Percentiles rank a stretch among this genome's conserved stretches.
These are phyloP conservation scores for Cheilosia urbana DNA, from an alignment of 2,888 invertebrate genomes.

Conservation along the genomic window DNA sequence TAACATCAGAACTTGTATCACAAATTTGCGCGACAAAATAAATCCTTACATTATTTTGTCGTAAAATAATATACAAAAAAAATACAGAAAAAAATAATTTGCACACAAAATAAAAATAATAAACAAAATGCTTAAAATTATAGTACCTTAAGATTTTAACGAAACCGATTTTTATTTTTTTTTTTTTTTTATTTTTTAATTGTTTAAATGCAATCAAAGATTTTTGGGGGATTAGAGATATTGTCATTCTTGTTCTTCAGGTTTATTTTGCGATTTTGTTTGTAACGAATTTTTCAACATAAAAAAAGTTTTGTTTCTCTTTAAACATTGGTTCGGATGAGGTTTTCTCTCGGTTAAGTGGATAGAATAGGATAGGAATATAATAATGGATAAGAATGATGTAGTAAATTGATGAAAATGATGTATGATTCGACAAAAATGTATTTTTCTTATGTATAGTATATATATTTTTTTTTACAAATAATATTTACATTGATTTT, in stretches of 20 bases:
- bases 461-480: slow-evolving; percentile 77
- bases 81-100: slow-evolving; percentile 42
- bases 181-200: slow-evolving; percentile 19
- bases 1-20: slow-evolving; percentile 37
- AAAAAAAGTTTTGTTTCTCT: slow-evolving; percentile 29
- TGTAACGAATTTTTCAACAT: slow-evolving; percentile 65
- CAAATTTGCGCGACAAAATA: slow-evolving; percentile 44
- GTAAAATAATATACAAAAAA: slow-evolving; percentile 23
- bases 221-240: slow-evolving; percentile 48
- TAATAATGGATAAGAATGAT: slow-evolving; percentile 29
- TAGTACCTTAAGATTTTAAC: slow-evolving; percentile 67
- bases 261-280: slow-evolving; percentile 53
- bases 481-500: slow-evolving; percentile 72
- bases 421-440: slow-evolving; percentile 72
- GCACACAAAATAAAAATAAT: slow-evolving; percentile 62
- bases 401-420: slow-evolving; percentile 40
- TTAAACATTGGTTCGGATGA: slow-evolving; percentile 63
- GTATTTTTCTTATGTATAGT: slow-evolving; percentile 25
- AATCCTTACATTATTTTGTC: slow-evolving; percentile 8
- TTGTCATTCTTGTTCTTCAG: slow-evolving; percentile 73
- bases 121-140: slow-evolving; percentile 71
- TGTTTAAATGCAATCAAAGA: slow-evolving; percentile 67
- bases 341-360: slow-evolving; percentile 68
- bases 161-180: slow-evolving; percentile 62
- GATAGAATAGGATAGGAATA: slow-evolving; percentile 39